Evolutionary conservation across 2,113 vertebrate species (phyloP).

Genomic region (Nanorana parkeri): DNA sequence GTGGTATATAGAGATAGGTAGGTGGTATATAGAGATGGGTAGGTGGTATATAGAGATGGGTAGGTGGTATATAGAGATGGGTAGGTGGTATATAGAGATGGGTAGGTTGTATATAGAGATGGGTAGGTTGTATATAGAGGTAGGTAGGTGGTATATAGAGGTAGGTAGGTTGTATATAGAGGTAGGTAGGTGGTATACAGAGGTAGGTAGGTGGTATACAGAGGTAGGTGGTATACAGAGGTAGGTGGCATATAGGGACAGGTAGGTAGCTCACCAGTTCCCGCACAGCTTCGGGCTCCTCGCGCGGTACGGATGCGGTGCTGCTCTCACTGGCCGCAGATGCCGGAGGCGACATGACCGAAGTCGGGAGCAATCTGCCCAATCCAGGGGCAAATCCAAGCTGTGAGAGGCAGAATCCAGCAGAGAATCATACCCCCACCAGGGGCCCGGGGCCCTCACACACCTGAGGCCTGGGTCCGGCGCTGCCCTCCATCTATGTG

Average conservation of each 20-base stretch:
- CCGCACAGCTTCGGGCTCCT: slow-evolving; percentile 28
- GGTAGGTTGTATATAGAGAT: background rate
- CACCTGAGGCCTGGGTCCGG: background rate
- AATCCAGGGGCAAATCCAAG: slow-evolving; percentile 18
- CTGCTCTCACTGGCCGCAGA: slow-evolving; percentile 44
- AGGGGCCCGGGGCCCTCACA: background rate
- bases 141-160: background rate
- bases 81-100: background rate
- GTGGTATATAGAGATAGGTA: too few species aligned
- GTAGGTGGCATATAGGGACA: background rate
- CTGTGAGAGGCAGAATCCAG: slow-evolving; percentile 1
- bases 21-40: too few species aligned
- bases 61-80: too few species aligned
- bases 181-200: background rate
- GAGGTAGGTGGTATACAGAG: background rate
- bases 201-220: background rate
- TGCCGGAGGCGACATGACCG: slow-evolving; percentile 44
- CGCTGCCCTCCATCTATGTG: too few species aligned
- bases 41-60: too few species aligned
- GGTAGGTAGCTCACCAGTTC: slow-evolving; percentile 19
- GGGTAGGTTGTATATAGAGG: background rate
- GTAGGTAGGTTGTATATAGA: background rate
- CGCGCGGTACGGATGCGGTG: slow-evolving; percentile 17
- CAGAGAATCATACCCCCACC: slow-evolving; percentile 29
- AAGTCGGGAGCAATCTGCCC: background rate